Percentiles rank a stretch among this genome's conserved stretches.
Conservation (phyloP, 2,888 invertebrate species). For the Drosophila pegasa region DNA sequence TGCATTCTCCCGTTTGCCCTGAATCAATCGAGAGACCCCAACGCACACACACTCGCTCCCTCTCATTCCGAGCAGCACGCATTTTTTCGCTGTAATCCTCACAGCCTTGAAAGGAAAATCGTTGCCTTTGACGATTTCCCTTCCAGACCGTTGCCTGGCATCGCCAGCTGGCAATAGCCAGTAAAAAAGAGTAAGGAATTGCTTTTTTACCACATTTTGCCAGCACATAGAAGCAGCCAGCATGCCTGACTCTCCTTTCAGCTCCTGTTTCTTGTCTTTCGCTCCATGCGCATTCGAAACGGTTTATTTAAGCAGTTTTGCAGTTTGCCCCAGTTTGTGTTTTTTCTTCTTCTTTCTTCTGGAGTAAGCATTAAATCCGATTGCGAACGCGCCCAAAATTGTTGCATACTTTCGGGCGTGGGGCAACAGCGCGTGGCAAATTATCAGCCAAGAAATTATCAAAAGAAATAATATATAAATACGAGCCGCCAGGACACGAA, state of each 20-base stretch:
- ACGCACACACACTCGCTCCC: not conserved
- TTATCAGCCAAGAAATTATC: conserved; percentile 14
- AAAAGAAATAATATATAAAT: conserved; percentile 27
- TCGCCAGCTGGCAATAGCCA: conserved; percentile 26
- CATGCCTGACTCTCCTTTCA: conserved; percentile 4
- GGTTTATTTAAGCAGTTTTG: conserved; percentile 49
- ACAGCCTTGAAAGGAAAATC: conserved; percentile 16
- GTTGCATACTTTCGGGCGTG: conserved; percentile 37
- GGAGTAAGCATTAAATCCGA: conserved; percentile 46
- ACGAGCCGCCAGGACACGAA: conserved; percentile 15
- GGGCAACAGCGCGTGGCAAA: conserved; percentile 15
- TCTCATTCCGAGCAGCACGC: conserved; percentile 9
- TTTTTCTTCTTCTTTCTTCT: too few relatives aligned
- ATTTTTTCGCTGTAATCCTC: conserved; percentile 36
- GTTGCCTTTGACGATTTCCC: conserved; percentile 24
- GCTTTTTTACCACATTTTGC: conserved; percentile 20
- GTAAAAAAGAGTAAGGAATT: conserved; percentile 28
- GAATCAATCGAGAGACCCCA: conserved; percentile 11
- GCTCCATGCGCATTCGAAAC: conserved; percentile 26
- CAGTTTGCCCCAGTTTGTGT: conserved; percentile 26
- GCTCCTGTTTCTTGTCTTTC: conserved; percentile 19
- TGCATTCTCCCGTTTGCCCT: conserved; percentile 30
- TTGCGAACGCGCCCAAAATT: conserved; percentile 40
- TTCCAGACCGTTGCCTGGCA: conserved; percentile 15
- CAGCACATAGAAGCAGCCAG: not conserved